phyloP scores from a whole-genome alignment of 2,113 vertebrate species.

The Ovibos moschatus region DNA sequence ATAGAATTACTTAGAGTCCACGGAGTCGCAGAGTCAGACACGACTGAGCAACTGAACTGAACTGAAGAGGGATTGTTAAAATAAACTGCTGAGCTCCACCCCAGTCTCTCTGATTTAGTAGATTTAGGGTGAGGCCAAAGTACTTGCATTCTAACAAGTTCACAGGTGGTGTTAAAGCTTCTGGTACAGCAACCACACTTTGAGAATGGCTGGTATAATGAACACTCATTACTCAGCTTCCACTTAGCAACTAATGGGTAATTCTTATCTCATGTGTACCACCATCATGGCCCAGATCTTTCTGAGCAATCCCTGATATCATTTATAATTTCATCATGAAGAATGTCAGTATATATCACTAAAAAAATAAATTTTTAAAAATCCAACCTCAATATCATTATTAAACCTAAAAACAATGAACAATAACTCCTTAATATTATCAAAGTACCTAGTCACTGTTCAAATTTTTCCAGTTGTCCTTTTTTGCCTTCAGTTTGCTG shows the following conservation, averaged over 20 bases:
- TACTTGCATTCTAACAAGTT: background rate
- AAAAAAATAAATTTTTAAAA: background rate
- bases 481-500: background rate
- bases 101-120: background rate
- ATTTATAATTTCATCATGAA: background rate
- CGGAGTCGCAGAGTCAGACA: background rate
- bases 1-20: background rate
- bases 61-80: background rate
- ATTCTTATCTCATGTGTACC: background rate
- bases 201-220: background rate
- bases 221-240: background rate
- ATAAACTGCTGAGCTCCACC: background rate
- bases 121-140: background rate
- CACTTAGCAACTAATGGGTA: background rate
- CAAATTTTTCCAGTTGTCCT: background rate
- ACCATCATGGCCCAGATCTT: background rate
- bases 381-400: background rate
- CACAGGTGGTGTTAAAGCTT: background rate
- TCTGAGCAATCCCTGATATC: background rate
- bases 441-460: background rate
- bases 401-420: background rate
- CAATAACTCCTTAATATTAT: background rate
- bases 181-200: background rate
- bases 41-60: background rate
- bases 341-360: background rate